These are phyloP conservation scores for Fregata magnificens DNA, from an alignment of 2,113 vertebrate species.

Conservation along the genomic window DNA sequence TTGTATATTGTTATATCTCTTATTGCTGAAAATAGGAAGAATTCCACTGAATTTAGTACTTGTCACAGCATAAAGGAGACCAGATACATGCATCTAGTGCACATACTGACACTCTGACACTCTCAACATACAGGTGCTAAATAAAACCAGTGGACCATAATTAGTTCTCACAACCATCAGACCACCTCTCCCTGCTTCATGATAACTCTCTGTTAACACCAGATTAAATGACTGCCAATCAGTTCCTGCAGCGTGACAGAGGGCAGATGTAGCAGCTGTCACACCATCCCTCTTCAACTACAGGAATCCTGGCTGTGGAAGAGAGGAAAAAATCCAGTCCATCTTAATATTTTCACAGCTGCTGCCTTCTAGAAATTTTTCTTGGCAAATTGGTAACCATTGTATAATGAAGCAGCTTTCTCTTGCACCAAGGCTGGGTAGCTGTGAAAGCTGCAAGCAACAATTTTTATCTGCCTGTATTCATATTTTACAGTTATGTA, in stretches of 20 bases:
- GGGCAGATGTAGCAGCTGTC: constrained; percentile 40
- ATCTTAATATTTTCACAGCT: not conserved
- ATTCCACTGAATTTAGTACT: not conserved
- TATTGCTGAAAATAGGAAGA: not conserved
- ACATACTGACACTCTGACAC: not conserved
- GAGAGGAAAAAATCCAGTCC: not conserved
- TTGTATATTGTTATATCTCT: not conserved
- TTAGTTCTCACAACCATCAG: constrained; percentile 16
- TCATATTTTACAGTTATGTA: not conserved
- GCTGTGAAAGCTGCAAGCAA: not conserved
- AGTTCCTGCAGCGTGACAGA: not conserved
- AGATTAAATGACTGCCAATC: constrained; percentile 19
- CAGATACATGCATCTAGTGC: not conserved
- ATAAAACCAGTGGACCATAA: not conserved
- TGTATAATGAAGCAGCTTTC: not conserved
- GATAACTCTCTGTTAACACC: constrained; percentile 20
- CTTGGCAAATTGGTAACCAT: not conserved
- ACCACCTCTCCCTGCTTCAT: not conserved
- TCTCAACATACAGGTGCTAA: not conserved
- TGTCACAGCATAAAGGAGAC: not conserved
- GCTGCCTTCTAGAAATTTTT: not conserved
- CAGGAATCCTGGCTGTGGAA: constrained; percentile 26
- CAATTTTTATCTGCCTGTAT: not conserved
- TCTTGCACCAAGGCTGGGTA: not conserved
- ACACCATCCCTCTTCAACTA: not conserved